Percentiles rank a stretch among this genome's conserved stretches.
These are phyloP conservation scores for Epinotia nisella DNA, from an alignment of 2,888 invertebrate genomes.

Conservation along the genomic window DNA sequence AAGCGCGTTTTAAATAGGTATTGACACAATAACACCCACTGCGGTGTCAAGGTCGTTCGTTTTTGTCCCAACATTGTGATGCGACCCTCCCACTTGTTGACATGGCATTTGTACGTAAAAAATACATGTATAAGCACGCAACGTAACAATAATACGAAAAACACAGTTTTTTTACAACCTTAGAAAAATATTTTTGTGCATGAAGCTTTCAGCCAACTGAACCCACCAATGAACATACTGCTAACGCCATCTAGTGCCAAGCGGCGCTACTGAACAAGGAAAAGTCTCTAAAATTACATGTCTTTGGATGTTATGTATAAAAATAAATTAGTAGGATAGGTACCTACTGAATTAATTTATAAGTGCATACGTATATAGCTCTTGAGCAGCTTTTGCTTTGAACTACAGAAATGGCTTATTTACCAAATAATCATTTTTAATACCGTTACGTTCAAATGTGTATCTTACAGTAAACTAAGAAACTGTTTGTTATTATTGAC, in stretches of 20 bases:
- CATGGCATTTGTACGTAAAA: constrained; percentile 5
- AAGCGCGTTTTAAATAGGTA: constrained; percentile 27
- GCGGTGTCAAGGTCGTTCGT: constrained; percentile 40
- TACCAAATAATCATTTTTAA: too few relatives aligned
- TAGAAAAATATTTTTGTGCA: neutral
- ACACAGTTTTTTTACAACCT: neutral
- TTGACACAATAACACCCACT: constrained; percentile 39
- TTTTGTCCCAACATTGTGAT: constrained; percentile 32
- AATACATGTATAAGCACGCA: neutral
- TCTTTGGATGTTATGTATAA: too few relatives aligned
- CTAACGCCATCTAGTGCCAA: constrained; percentile 42
- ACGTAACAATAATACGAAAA: neutral
- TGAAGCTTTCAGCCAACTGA: neutral
- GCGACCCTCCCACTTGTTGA: constrained; percentile 34
- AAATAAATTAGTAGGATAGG: too few relatives aligned
- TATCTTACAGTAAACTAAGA: too few relatives aligned
- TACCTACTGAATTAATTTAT: too few relatives aligned
- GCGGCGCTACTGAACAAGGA: constrained; percentile 27
- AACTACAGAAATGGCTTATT: too few relatives aligned
- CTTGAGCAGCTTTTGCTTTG: too few relatives aligned
- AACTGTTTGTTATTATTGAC: too few relatives aligned
- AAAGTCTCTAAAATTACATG: constrained; percentile 19
- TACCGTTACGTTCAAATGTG: too few relatives aligned
- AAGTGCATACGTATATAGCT: too few relatives aligned
- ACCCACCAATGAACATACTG: neutral